Evolutionary conservation across 2,888 invertebrate genomes (phyloP).

Genomic region (Thalpophila matura): DNA sequence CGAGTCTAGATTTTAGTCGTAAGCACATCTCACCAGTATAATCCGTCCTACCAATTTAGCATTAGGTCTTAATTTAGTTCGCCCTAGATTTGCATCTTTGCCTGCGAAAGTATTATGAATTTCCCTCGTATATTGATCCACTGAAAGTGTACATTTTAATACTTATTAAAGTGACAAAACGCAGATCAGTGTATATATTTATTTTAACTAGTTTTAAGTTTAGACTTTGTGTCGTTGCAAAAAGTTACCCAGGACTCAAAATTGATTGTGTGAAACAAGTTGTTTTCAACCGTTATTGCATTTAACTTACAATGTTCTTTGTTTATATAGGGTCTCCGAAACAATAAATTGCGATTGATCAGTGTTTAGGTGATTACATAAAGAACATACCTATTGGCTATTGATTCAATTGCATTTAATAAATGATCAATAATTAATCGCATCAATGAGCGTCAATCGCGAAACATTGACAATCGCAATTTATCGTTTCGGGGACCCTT

Average conservation of each 20-base stretch:
- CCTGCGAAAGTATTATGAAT: constrained; percentile 83
- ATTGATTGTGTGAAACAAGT: not conserved
- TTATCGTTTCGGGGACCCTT: no score
- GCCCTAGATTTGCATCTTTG: constrained; percentile 77
- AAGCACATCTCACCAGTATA: constrained; percentile 73
- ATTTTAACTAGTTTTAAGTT: constrained; percentile 17
- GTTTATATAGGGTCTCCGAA: no score
- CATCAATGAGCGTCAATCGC: no score
- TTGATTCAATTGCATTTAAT: no score
- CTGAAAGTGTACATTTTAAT: constrained; percentile 42
- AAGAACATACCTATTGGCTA: no score
- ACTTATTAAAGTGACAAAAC: constrained; percentile 45
- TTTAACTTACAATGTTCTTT: no score
- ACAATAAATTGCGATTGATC: no score
- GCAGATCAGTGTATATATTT: not conserved
- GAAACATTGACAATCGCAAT: no score
- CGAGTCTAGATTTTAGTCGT: constrained; percentile 43
- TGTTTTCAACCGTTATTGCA: no score
- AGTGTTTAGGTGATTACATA: no score
- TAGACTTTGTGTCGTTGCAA: not conserved
- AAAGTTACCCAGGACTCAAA: constrained; percentile 13
- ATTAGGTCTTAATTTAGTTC: constrained; percentile 51
- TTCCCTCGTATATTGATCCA: constrained; percentile 57
- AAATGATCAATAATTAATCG: no score
- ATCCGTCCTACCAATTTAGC: constrained; percentile 86